phyloP scores from a whole-genome alignment of 2,888 invertebrate species.

The Pollenia amentaria region DNA sequence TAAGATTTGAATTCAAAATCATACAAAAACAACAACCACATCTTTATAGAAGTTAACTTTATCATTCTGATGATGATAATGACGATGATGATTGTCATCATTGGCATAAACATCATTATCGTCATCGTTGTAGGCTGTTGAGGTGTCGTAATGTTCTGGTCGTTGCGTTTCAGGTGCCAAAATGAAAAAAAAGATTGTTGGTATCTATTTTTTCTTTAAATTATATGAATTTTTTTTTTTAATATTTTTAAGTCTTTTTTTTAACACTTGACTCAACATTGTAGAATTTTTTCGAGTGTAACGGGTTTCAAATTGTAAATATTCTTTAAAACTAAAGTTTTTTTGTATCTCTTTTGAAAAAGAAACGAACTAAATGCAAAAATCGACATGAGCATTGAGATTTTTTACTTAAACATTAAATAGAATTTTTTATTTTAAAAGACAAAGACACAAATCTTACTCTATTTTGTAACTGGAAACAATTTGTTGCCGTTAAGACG shows the following conservation, averaged over 20 bases:
- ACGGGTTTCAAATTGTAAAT: constrained; percentile 58
- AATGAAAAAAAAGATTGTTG: constrained; percentile 26
- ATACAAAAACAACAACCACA: constrained; percentile 12
- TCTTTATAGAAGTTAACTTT: constrained; percentile 11
- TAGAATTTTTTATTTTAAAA: not conserved
- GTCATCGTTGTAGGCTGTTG: constrained; percentile 61
- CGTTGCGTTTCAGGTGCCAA: constrained; percentile 70
- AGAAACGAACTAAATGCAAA: not conserved
- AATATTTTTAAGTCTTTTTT: not conserved
- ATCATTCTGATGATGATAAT: constrained; percentile 23
- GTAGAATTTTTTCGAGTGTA: constrained; percentile 64
- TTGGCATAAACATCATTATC: constrained; percentile 34
- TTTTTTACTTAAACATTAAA: constrained; percentile 19
- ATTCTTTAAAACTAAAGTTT: not conserved
- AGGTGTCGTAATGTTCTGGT: constrained; percentile 71
- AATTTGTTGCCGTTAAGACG: not conserved
- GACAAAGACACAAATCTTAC: not conserved
- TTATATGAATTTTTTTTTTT: constrained; percentile 26
- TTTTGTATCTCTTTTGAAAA: constrained; percentile 9
- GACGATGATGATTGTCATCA: constrained; percentile 5
- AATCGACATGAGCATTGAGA: constrained; percentile 53
- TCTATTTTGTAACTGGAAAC: constrained; percentile 33
- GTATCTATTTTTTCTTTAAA: not conserved
- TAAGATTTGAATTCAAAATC: constrained; percentile 26
- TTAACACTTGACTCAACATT: constrained; percentile 63